Conservation (phyloP, 2,797 vertebrate species). For the Sebastes melanostomus region DNA sequence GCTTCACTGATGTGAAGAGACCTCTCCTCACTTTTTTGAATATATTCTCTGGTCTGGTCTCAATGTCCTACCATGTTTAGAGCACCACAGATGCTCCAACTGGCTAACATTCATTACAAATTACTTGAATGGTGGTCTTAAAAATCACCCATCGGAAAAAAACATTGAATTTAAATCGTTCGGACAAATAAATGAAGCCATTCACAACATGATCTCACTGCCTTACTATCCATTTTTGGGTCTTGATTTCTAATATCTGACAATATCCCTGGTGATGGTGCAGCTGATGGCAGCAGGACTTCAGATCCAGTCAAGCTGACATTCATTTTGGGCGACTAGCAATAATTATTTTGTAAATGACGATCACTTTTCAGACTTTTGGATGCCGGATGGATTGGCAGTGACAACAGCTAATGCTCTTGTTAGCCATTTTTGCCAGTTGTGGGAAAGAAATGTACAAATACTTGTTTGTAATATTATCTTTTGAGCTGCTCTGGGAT, state of each 20-base stretch:
- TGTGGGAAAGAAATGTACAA: neutral
- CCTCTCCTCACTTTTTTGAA: neutral
- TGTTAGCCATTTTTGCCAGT: neutral
- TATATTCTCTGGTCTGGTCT: neutral
- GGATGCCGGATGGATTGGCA: too few species aligned
- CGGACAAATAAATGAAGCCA: neutral
- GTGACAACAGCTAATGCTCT: too few species aligned
- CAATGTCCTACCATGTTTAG: neutral
- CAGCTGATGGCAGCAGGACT: too few species aligned
- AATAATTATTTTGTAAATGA: neutral
- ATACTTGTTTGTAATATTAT: neutral
- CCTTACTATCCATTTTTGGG: rapidly evolving
- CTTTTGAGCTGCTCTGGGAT: neutral
- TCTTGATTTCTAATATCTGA: neutral
- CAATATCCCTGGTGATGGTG: too few species aligned
- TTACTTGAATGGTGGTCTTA: neutral
- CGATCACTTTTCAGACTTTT: neutral
- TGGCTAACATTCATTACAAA: neutral
- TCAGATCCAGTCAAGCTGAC: too few species aligned
- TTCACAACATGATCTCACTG: neutral
- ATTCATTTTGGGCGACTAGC: neutral
- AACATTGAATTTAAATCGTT: neutral
- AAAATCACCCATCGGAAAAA: neutral
- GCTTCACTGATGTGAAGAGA: neutral
- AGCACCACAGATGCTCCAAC: neutral